Evolutionary conservation across 92 coral and sea anemone genomes (phyloP).

Genomic region (Isaurus tuberculatus): DNA sequence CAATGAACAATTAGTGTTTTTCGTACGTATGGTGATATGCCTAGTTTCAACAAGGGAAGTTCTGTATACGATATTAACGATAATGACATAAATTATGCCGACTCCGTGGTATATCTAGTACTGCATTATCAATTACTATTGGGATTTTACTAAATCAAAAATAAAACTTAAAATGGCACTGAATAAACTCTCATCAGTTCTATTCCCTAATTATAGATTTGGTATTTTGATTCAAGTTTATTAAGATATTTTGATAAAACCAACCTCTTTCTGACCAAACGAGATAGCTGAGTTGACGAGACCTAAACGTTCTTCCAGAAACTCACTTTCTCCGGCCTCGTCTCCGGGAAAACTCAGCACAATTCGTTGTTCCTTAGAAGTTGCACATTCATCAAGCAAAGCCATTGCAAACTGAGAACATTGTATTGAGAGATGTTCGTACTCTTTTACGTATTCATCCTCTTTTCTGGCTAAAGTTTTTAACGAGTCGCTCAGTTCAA

Average conservation of each 20-base stretch:
- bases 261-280: constrained; percentile 96
- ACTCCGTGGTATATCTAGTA: too few species aligned
- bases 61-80: too few species aligned
- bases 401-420: constrained; percentile 88
- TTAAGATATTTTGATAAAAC: not conserved
- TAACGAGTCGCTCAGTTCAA: constrained; percentile 80
- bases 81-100: too few species aligned
- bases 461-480: constrained; percentile 81
- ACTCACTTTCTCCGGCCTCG: constrained; percentile 69
- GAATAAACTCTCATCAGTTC: not conserved
- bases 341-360: constrained; percentile 87
- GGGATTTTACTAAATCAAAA: not conserved
- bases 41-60: too few species aligned
- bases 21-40: too few species aligned
- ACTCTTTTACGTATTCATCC: constrained; percentile 96
- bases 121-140: not conserved
- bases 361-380: constrained; percentile 85
- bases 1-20: too few species aligned
- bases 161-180: too few species aligned
- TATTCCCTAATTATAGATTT: not conserved
- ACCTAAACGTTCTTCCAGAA: constrained; percentile 75
- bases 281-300: constrained; percentile 87
- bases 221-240: not conserved
- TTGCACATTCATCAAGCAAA: constrained; percentile 90
- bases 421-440: constrained; percentile 72